Evolutionary conservation across 2,888 invertebrate species (phyloP), one percentile per base, ranked within the genome.

Genomic region (Nymphalis polychloros): DNA sequence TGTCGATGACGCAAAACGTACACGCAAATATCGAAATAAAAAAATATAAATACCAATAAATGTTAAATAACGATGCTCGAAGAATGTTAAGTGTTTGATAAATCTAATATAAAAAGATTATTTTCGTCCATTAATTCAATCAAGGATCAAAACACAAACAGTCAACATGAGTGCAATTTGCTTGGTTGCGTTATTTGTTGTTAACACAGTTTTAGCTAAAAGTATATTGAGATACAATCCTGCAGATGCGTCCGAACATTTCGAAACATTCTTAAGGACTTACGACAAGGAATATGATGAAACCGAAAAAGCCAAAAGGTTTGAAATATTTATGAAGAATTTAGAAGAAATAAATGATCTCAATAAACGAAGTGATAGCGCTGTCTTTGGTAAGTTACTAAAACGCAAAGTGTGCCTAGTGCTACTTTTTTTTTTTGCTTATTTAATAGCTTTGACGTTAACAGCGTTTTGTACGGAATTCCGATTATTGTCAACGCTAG

Each of bases 301-400:
- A 96, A 23, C 48, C 4, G 98, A 85, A 97, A 98, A 69, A 90
- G 97, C 59, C 96, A 96, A 83, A 93, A 94, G 83, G 96, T 96
- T 73, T 31, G 64, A 70, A 41, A 64, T 74, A 46, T 77, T 76
- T n/a, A 59, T 65, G 23, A 35, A 72, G 16, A 73, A 70, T 19
- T 66, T 77, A 8, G 31, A 62, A 6, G 64, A 59, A 20, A 69
- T 74, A 13, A 74, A 75, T 46, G 13, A 53, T 19, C 63, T 60
- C 35, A 77, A 76, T 48, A 23, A 59, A 41, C 35, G 60, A 8
- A 68, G 67, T 27, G 20, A 50, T 3, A 7, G 64, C 59, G 71
- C 71, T 17, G 67, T 52, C 31, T 73, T 63, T 62, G 75, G 76
- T 75, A 67, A 69, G 63, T 23, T 13, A 20, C 27, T 4, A 8